Percentiles rank a stretch among this genome's conserved stretches.
Conservation (phyloP, 2,797 vertebrate species). For the Erpetoichthys calabaricus region DNA sequence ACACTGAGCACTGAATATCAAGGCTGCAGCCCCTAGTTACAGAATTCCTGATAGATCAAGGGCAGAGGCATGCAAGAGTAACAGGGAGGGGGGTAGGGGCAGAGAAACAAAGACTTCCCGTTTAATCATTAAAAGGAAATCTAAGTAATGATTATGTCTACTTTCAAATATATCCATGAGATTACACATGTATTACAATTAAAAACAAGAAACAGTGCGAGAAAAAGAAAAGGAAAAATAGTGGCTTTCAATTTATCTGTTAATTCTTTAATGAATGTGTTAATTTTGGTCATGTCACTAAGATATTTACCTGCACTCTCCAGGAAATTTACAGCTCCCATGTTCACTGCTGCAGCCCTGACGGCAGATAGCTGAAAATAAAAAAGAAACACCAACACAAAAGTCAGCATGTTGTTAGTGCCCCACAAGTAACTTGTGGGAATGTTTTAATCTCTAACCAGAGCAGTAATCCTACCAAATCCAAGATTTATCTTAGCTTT, state of each 20-base stretch:
- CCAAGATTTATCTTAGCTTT: conserved; percentile 29
- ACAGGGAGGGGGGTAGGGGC: no score
- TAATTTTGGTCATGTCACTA: conserved; percentile 1
- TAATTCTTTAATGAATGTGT: background rate
- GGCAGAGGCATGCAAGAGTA: no score
- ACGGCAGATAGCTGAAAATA: conserved; percentile 76
- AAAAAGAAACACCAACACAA: conserved; percentile 7
- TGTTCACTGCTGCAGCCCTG: conserved; percentile 93
- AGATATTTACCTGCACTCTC: conserved; percentile 81
- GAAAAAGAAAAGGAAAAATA: no score
- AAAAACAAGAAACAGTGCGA: no score
- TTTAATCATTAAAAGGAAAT: no score
- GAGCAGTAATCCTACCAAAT: conserved; percentile 30
- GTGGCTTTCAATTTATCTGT: background rate
- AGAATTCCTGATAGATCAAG: no score
- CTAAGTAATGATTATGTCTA: no score
- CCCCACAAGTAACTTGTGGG: conserved; percentile 19
- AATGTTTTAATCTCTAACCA: conserved; percentile 34
- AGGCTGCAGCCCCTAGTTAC: no score
- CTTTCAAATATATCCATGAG: no score
- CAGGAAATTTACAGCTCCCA: conserved; percentile 81
- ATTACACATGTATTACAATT: no score
- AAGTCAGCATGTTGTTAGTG: conserved; percentile 26
- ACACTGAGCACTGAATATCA: no score
- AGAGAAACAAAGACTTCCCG: no score